These are phyloP conservation scores for Paedocypris sp. DNA, from an alignment of 2,113 vertebrate genomes.

Conservation along the genomic window DNA sequence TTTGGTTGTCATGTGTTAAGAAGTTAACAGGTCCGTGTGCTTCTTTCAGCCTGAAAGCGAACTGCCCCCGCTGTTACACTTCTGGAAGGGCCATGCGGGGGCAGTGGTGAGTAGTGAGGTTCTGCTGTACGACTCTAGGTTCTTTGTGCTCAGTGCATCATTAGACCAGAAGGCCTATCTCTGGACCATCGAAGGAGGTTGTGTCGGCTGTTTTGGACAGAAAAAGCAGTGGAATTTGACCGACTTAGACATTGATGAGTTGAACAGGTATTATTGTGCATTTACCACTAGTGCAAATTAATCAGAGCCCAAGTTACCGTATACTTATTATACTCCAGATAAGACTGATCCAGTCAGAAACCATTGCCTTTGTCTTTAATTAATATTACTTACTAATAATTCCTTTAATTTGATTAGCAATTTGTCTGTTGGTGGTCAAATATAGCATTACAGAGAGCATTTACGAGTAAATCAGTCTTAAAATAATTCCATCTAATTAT, in stretches of 20 bases:
- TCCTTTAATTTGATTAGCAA: too few relatives aligned
- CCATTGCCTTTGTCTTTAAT: too few relatives aligned
- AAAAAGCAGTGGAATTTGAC: slow-evolving; percentile 39
- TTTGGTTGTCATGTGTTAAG: background rate
- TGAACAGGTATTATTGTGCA: slow-evolving; percentile 18
- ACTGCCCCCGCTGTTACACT: slow-evolving; percentile 33
- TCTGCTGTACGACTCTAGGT: slow-evolving; percentile 28
- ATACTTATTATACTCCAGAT: too few relatives aligned
- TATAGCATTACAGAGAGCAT: too few relatives aligned
- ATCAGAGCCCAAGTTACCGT: too few relatives aligned
- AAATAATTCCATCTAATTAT: too few relatives aligned
- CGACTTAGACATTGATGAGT: slow-evolving; percentile 30
- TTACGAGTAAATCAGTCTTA: too few relatives aligned
- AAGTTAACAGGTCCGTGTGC: background rate
- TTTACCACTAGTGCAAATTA: too few relatives aligned
- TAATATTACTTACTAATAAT: too few relatives aligned
- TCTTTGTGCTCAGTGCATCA: slow-evolving; percentile 40
- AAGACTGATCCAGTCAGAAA: too few relatives aligned
- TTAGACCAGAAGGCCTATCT: slow-evolving; percentile 40
- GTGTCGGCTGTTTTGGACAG: slow-evolving; percentile 46
- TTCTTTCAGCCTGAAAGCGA: slow-evolving; percentile 17
- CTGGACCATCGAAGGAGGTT: slow-evolving; percentile 40
- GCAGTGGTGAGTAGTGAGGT: slow-evolving; percentile 34
- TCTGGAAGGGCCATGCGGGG: slow-evolving; percentile 42
- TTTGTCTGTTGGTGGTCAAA: too few relatives aligned